phyloP scores from a whole-genome alignment of 2,113 vertebrate genomes.

The Alces alces region DNA sequence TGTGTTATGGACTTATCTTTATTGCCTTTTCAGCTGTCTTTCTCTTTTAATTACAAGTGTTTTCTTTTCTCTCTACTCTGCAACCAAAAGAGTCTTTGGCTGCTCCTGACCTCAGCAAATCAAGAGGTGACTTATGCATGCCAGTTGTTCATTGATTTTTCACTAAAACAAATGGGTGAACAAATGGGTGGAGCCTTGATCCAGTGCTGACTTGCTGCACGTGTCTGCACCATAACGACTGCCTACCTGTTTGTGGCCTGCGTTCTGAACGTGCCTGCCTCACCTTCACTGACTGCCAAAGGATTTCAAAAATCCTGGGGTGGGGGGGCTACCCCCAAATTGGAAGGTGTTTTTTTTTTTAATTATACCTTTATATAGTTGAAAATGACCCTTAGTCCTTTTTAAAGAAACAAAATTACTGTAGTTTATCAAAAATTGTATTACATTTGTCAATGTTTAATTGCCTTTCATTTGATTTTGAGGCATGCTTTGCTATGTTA shows the following conservation, averaged over 20 bases:
- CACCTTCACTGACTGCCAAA: neutral
- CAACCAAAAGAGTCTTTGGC: conserved; percentile 96
- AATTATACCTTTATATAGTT: neutral
- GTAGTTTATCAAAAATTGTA: neutral
- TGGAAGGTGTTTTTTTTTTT: neutral
- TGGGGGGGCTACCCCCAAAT: neutral
- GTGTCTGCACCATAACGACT: conserved; percentile 48
- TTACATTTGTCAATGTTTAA: neutral
- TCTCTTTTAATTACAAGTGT: conserved; percentile 82
- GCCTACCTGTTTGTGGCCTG: neutral
- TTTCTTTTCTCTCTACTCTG: conserved; percentile 85
- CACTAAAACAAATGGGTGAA: conserved; percentile 56
- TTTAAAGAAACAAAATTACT: neutral
- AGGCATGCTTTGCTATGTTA: conserved; percentile 15
- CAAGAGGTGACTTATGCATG: conserved; percentile 97
- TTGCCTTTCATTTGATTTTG: conserved; percentile 35
- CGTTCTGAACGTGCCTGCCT: neutral
- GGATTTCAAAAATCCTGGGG: neutral
- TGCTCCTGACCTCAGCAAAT: conserved; percentile 98
- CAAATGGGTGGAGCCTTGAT: neutral
- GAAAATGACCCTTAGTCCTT: neutral
- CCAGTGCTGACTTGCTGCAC: conserved; percentile 54
- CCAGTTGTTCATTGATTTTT: conserved; percentile 74
- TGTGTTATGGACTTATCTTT: conserved; percentile 31
- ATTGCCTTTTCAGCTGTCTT: conserved; percentile 63